These are phyloP conservation scores for Athene noctua DNA, from an alignment of 2,113 vertebrate species.

Conservation along the genomic window DNA sequence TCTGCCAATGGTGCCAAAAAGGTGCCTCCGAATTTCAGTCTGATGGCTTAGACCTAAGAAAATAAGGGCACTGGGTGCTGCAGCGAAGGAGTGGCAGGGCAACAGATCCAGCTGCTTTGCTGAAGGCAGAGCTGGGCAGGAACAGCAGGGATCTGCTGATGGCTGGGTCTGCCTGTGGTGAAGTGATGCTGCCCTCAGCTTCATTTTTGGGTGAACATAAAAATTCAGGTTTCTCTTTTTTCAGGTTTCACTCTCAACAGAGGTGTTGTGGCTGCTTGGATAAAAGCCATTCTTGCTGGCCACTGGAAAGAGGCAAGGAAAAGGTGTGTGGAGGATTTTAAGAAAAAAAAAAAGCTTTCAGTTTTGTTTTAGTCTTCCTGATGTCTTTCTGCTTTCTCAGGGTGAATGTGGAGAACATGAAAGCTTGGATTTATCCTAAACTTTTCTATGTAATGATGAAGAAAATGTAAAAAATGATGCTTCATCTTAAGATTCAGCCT, in stretches of 20 bases:
- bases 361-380: not conserved
- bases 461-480: not conserved
- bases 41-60: not conserved
- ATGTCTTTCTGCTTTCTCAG: not conserved
- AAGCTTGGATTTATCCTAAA: not conserved
- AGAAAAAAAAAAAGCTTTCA: not conserved
- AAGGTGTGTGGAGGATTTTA: not conserved
- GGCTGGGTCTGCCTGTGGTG: not conserved
- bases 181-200: not conserved
- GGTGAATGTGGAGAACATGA: rapidly evolving
- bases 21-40: not conserved
- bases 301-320: not conserved
- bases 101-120: not conserved
- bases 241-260: not conserved
- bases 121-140: not conserved
- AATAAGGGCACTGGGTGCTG: not conserved
- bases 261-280: not conserved
- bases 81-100: not conserved
- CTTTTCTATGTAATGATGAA: not conserved
- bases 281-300: not conserved
- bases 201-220: not conserved
- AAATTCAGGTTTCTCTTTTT: not conserved
- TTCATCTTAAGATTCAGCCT: not conserved
- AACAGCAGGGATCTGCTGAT: not conserved
- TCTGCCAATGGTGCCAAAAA: not conserved